Base-by-base conservation (phyloP, 2,888 invertebrate genomes). In the Plagodis pulveraria region DNA sequence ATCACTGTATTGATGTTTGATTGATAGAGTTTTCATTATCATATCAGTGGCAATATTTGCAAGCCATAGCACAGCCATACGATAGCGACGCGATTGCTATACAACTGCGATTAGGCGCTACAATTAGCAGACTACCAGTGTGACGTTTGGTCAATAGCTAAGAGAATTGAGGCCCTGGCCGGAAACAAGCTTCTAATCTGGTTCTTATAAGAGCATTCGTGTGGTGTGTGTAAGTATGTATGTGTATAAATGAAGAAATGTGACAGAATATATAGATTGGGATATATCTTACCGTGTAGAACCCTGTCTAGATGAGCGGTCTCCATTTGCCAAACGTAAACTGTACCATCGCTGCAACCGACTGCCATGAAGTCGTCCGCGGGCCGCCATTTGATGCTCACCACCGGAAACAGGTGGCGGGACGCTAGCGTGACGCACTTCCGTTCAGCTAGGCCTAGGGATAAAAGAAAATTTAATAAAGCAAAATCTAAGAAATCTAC, bases 251-350 rank as follows among this genome's bases (percentile, higher is more conserved):
- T 40, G 5, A 40, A 40, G 40, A n/a, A n/a, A n/a, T n/a, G n/a
- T n/a, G n/a, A n/a, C n/a, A n/a, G n/a, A n/a, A n/a, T 38, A 38
- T 38, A 9, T 38, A 38, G 38, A 2, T 6, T 8, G 38, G 5
- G 6, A 38, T n/a, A 35, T 34, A 49, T 44, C 78, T 78, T 67
- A 94, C 97, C 99, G 83, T 99, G 98, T 0, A 99, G 92, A 8
- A 99, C 99, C 50, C 99, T 94, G 85, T 99, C 99, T 74, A 99
- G 89, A 81, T 99, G 98, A 0, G 99, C 99, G 2, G 99, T 99
- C 91, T 99, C 99, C 99, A 99, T 99, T 93, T 99, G 99, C 99
- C 99, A 99, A 0, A 99, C 98, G 86, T 99, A 99, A 1, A 99
- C 99, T 0, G 99, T 98, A 2, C 99, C 99, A 86, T 99, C 99